Base-by-base conservation (phyloP, 1,140 invertebrate species). In the Drosophila aff. region DNA sequence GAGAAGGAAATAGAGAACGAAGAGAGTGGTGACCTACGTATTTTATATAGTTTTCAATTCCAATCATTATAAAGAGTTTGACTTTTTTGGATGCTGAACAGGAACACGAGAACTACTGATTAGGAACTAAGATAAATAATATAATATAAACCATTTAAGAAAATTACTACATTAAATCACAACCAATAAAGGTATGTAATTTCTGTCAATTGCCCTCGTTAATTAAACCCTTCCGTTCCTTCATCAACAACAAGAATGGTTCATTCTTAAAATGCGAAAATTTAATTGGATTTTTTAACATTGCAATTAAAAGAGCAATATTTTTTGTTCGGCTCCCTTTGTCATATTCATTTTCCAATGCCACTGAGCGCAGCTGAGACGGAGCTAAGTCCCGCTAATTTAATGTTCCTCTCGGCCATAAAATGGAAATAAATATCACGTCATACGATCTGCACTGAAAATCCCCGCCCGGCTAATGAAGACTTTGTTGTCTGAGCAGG, bases 371-470 rank as follows among this genome's bases (percentile, higher is more conserved):
- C 43, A 58, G 41, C 64, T 72, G 64, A 58, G 63, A 31, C 40
- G 1, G 9, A 13, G 31, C 18, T 23, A 46, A 33, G 4, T n/a
- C 26, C 31, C 3, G 38, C 53, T 60, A 50, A 73, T 61, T 74
- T 74, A 61, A 61, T 49, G 46, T 61, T 74, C 46, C 68, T 61
- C 26, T 73, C 23, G 53, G 71, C 71, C 68, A 73, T 73, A 33
- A 73, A 74, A 74, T 74, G 68, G 44, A 52, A 74, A 74, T 74
- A 74, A 61, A 74, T 74, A 74, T 74, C 71, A 73, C n/a, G 71
- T 52, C 71, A 74, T 74, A 61, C 55, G 71, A 73, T 73, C 53
- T 73, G 31, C 68, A 52, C 4, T 33, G 33, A 68, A 69, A 71
- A 68, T 71, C 63, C 40, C 11, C 23, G 40, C 3, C 44, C 11